Base-by-base conservation (phyloP, 2,888 invertebrate species). In the Leptinotarsa peninsularis region DNA sequence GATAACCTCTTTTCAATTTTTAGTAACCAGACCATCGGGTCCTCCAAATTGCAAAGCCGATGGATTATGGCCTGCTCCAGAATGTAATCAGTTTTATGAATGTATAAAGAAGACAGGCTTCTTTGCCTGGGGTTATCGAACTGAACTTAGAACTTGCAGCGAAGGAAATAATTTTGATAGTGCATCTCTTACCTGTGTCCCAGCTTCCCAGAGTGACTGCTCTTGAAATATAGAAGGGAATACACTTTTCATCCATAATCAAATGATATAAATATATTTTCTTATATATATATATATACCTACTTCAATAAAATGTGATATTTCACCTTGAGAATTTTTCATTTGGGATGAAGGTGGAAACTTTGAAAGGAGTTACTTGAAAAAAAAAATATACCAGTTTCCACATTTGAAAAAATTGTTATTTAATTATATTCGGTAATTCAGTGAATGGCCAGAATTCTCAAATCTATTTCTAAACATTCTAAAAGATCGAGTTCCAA, bases 41-140 rank as follows among this genome's bases (percentile, higher is more conserved):
- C 43, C 71, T 7, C 76, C 76, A 49, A 23, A 49, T 21, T 76
- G 76, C 50, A 67, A 27, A 10, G 52, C 66, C 2, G 52, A 4
- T 0, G 74, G 74, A 66, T 54, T 72, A 7, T 67, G 50, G 17
- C 27, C 76, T 33, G 76, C 74, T 14, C 72, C 74, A 13, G 49
- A 50, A 49, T 76, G 76, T 49, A 69, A 69, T 18, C 71, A 76
- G 49, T 76, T 72, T 33, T 76, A 76, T 58, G 74, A 74, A 69
- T 76, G 76, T 52, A 58, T 74, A 7, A 15, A 66, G 18, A 54
- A 54, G 17, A 56, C 49, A 13, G 66, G 33, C 15, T 21, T 74
- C n/a, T 69, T 76, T 23, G 56, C 49, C 4, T 50, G 17, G 17
- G 18, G 7, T 33, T 76, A 58, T 63, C 4, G 7, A 4, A 17